Conservation (phyloP, 2,797 vertebrate genomes). For the Gallinago solitaria region DNA sequence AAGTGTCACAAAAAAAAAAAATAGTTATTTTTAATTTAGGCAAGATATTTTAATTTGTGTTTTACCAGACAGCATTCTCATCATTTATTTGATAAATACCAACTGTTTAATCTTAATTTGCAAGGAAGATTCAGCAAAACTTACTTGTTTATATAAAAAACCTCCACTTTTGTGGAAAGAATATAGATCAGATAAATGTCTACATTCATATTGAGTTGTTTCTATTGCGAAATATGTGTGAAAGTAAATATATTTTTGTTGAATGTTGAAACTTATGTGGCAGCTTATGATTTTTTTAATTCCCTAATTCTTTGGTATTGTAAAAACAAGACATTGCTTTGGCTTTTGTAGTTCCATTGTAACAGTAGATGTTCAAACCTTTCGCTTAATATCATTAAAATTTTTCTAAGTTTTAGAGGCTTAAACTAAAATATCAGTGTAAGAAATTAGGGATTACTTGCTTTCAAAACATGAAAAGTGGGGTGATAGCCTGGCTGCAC, state of each 20-base stretch:
- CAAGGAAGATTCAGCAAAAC: not conserved
- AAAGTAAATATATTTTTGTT: not conserved
- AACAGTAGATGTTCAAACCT: not conserved
- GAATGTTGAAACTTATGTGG: not conserved
- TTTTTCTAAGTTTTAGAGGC: not conserved
- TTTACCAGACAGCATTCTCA: not conserved
- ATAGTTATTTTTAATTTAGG: not conserved
- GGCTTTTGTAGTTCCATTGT: not conserved
- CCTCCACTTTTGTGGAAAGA: not conserved
- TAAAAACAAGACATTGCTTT: not conserved
- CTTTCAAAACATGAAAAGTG: not conserved
- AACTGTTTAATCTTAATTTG: not conserved
- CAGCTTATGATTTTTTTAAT: not conserved
- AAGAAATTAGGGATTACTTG: not conserved
- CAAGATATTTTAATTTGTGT: not conserved
- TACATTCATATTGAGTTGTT: not conserved
- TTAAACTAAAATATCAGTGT: not conserved
- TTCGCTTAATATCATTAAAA: not conserved
- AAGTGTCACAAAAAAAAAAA: not conserved
- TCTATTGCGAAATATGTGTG: not conserved
- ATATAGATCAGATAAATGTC: not conserved
- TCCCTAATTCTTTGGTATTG: not conserved
- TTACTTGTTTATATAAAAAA: not conserved
- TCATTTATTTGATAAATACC: conserved; percentile 1
- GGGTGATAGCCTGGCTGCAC: not conserved